A percentile compares a stretch with the other conserved stretches of the same genome.
phyloP scores from a whole-genome alignment of 2,113 vertebrate species.

The Cariama cristata region DNA sequence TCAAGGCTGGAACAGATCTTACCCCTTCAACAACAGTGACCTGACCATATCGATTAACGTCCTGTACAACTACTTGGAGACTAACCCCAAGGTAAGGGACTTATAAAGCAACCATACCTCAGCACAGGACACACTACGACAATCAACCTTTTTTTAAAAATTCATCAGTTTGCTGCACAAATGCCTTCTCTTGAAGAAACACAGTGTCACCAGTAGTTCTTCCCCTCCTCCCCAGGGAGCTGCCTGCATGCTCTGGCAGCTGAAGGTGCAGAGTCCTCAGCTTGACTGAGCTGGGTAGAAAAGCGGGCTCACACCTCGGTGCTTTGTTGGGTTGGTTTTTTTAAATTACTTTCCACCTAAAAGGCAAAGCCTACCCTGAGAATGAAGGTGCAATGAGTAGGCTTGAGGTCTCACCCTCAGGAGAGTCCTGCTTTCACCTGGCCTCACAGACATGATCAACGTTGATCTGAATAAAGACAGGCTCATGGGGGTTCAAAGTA shows the following conservation, averaged over 20 bases:
- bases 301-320: neutral
- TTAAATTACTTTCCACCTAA: no score
- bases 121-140: fast-evolving
- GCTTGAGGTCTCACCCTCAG: neutral
- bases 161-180: neutral
- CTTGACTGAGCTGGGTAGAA: neutral
- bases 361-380: neutral
- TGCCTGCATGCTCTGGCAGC: fast-evolving
- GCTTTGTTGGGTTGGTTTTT: neutral
- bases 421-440: no score
- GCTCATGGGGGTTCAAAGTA: neutral
- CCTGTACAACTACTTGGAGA: constrained; percentile 80
- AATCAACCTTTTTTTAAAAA: neutral
- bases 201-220: fast-evolving
- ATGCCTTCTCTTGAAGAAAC: fast-evolving
- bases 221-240: neutral
- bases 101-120: fast-evolving
- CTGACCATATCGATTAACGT: constrained; percentile 76
- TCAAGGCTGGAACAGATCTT: constrained; percentile 79
- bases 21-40: constrained; percentile 81
- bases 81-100: constrained; percentile 69
- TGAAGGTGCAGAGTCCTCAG: neutral
- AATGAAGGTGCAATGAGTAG: neutral
- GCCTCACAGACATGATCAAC: neutral
- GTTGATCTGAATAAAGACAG: fast-evolving